phyloP scores from a whole-genome alignment of 2,888 invertebrate species.

The Rugalucina vietnamica region DNA sequence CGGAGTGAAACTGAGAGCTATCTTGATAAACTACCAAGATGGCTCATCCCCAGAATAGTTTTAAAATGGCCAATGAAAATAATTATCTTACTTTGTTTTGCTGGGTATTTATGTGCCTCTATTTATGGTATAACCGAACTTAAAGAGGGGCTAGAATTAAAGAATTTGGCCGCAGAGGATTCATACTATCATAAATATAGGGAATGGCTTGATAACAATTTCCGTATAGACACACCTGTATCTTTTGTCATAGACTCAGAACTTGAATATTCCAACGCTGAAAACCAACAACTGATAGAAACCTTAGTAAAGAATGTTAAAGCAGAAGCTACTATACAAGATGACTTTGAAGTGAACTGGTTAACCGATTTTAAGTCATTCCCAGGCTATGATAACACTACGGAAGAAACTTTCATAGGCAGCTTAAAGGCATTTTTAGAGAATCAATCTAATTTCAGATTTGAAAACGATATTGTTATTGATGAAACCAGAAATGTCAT shows the following conservation, averaged over 20 bases:
- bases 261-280: constrained; percentile 36
- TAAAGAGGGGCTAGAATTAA: constrained; percentile 70
- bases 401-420: constrained; percentile 31
- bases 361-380: constrained; percentile 20
- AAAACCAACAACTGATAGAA: constrained; percentile 19
- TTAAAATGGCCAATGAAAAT: constrained; percentile 53
- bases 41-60: constrained; percentile 63
- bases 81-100: constrained; percentile 64
- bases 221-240: constrained; percentile 40
- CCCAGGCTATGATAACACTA: constrained; percentile 18
- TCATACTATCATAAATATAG: constrained; percentile 72
- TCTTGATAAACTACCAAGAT: constrained; percentile 69
- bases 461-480: constrained; percentile 58
- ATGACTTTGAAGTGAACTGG: constrained; percentile 49
- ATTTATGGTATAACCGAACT: constrained; percentile 71
- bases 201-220: constrained; percentile 49
- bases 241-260: constrained; percentile 38
- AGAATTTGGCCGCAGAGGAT: constrained; percentile 68
- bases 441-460: constrained; percentile 8
- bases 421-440: constrained; percentile 32
- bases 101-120: constrained; percentile 69
- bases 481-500: constrained; percentile 85
- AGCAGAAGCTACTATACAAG: constrained; percentile 21
- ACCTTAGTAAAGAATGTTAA: constrained; percentile 22
- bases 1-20: constrained; percentile 66